These are phyloP conservation scores for Pyrrhia umbra DNA, from an alignment of 2,888 invertebrate species.

Conservation along the genomic window DNA sequence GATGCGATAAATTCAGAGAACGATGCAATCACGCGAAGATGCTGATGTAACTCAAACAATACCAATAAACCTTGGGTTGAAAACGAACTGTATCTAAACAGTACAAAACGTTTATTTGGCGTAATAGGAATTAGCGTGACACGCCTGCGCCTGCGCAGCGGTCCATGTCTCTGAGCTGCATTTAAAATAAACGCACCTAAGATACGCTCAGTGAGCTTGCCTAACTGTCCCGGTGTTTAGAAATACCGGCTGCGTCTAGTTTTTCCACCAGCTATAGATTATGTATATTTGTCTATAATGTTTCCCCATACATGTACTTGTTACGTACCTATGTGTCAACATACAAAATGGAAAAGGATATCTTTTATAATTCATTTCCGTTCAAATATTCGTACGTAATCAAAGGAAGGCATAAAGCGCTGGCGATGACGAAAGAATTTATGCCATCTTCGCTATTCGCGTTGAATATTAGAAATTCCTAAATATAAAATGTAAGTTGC, in stretches of 20 bases:
- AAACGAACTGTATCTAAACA: conserved; percentile 72
- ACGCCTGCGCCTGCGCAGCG: conserved; percentile 67
- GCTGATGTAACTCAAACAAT: conserved; percentile 53
- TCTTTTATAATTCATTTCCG: conserved; percentile 43
- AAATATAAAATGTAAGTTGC: conserved; percentile 48
- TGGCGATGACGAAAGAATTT: conserved; percentile 50
- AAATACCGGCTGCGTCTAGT: conserved; percentile 41
- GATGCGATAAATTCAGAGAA: conserved; percentile 28
- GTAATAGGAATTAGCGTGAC: conserved; percentile 68
- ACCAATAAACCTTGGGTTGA: conserved; percentile 63
- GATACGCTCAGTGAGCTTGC: conserved; percentile 57
- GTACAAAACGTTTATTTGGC: conserved; percentile 64
- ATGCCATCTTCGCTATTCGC: conserved; percentile 32
- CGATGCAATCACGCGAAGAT: conserved; percentile 47
- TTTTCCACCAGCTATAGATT: conserved; percentile 47
- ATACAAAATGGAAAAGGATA: conserved; percentile 31
- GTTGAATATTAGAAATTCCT: conserved; percentile 55
- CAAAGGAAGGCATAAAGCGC: conserved; percentile 51
- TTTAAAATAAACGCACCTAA: conserved; percentile 54
- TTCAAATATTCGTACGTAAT: conserved; percentile 52
- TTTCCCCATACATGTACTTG: conserved; percentile 16
- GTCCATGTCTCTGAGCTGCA: conserved; percentile 49
- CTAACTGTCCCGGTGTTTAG: conserved; percentile 47
- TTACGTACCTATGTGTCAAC: conserved; percentile 28
- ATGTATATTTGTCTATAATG: conserved; percentile 35